Evolutionary conservation across 2,888 invertebrate genomes (phyloP), one percentile per base, ranked within the genome.

Genomic region (Aphodius granarius): DNA sequence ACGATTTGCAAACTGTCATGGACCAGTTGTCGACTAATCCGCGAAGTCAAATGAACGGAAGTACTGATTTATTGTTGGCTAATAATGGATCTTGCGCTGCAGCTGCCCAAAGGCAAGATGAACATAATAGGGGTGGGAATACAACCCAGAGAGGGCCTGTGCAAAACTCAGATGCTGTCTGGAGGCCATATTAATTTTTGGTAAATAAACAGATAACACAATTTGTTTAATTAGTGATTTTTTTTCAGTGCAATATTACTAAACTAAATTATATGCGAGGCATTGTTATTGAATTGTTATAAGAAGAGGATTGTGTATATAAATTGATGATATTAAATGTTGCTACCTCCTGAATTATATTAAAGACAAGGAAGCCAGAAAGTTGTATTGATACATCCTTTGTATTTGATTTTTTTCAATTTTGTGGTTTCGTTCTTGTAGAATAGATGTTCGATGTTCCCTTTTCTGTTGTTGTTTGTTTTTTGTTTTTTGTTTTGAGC

Each of bases 1-100:
- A 92, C 75, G 93, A 93, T 83, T 85, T 93, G 77, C 93, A 93
- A 85, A 92, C 91, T 64, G 93, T 93, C 81, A 93, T 93, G 93
- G 93, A 94, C 86, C 93, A 93, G 84, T 91, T 93, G 75, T 91
- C 91, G 1, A 92, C 91, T 72, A 92, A 83, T 79, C 89, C 89
- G 80, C 86, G 89, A 76, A 68, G 15, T 19, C 88, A 89, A 71
- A 89, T 89, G 89, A 84, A 88, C 16, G 86, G 86, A 16, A 82
- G 82, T 19, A 85, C 84, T 79, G 90, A 90, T 80, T 82, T 88
- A 75, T 84, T 91, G 79, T 84, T 91, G 80, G 84, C 90, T 66
- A 90, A 90, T 66, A 91, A 89, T 66, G 90, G 90, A 0, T 90
- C 90, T 72, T 91, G 91, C 80, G 88, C 87, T 6, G 91, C 91